These are phyloP conservation scores for Odontomyia ornata DNA, from an alignment of 2,888 invertebrate genomes.

Conservation along the genomic window DNA sequence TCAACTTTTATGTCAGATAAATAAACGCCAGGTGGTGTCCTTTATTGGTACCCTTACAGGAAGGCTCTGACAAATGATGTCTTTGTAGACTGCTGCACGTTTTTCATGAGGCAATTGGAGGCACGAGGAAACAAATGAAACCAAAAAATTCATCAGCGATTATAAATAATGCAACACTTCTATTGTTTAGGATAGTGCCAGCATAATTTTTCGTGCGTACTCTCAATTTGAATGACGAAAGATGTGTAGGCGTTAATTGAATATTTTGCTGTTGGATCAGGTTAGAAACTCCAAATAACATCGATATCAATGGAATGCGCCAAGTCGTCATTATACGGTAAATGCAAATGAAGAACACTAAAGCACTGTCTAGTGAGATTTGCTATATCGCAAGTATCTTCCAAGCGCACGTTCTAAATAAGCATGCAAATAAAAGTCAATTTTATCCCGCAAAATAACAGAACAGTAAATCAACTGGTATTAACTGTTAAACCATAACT, in stretches of 20 bases:
- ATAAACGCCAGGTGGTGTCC: not conserved
- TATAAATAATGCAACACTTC: not conserved
- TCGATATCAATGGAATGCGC: slow-evolving; percentile 1
- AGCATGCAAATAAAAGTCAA: not conserved
- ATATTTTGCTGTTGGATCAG: slow-evolving; percentile 1
- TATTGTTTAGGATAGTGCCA: slow-evolving; percentile 18
- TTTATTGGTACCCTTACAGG: not conserved
- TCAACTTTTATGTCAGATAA: not conserved
- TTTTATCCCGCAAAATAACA: no score
- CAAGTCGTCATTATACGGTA: slow-evolving; percentile 35
- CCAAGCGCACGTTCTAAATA: not conserved
- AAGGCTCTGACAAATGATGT: slow-evolving; percentile 38
- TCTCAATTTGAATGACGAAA: slow-evolving; percentile 16
- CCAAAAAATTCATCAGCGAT: not conserved
- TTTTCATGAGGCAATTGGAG: not conserved
- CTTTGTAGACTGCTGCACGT: not conserved
- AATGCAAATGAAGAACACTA: slow-evolving; percentile 31
- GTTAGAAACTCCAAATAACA: not conserved
- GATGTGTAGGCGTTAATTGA: not conserved
- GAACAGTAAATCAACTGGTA: not conserved
- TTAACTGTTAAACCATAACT: not conserved
- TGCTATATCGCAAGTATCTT: not conserved
- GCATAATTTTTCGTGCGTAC: slow-evolving; percentile 25
- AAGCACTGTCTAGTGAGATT: not conserved
- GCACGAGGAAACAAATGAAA: not conserved